Evolutionary conservation across 2,888 invertebrate genomes (phyloP), one percentile per base, ranked within the genome.

Genomic region (Lasioglossum calceatum): DNA sequence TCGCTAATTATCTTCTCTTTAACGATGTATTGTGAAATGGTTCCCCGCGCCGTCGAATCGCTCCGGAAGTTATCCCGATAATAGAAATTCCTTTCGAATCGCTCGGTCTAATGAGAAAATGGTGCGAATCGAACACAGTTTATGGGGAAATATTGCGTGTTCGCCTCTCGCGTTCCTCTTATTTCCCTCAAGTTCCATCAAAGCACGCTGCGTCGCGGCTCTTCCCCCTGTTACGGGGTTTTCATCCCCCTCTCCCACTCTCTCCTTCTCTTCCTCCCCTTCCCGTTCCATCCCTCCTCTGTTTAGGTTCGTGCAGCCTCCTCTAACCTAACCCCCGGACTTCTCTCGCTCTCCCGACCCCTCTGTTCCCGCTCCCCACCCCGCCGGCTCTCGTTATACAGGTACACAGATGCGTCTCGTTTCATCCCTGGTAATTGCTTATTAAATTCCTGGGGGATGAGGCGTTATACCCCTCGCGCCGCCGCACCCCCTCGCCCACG

Each of bases 121-220:
- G 88, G 88, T 84, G 88, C 88, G 89, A 89, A 84, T 88, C 89
- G 92, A 91, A 91, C 90, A 92, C 89, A 91, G 92, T 93, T 93
- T 92, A 93, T 93, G 92, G 92, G 36, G 89, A 92, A 93, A 93
- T 93, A 94, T 92, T 91, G 92, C 96, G 95, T 95, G 95, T 95
- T 94, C 77, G 74, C 23, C 10, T 54, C 75, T 72, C 70, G 72
- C 67, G 64, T 72, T 64, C 79, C 81, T 76, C 80, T 80, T 79
- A 58, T 81, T 84, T 85, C 84, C 71, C 81, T 23, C 64, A n/a
- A 72, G 61, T 67, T 85, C 79, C 82, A 78, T 88, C 82, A 84
- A 79, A 83, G 79, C 64, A 58, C 74, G 54, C 77, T 95, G 94
- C 94, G 82, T 88, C 87, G 85, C 75, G 79, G 81, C 86, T 88